Base-by-base conservation (phyloP, 1,140 invertebrate species). In the Drosophila leontia region DNA sequence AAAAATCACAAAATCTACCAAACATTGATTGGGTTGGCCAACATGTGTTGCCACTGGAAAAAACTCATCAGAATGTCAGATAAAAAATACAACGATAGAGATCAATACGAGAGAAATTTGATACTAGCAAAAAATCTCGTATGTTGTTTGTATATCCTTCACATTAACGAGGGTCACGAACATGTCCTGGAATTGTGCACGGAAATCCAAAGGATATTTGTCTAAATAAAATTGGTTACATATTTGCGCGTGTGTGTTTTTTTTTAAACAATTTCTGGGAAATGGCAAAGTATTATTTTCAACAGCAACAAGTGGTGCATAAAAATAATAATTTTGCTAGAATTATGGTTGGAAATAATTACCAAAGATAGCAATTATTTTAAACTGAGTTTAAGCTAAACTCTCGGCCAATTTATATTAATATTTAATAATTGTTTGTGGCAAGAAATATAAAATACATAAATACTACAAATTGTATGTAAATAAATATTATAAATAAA, bases 121-220 rank as follows among this genome's bases (percentile, higher is more conserved):
- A 41, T 19, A 32, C 8, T 12, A 56, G 9, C 12, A 19, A n/a
- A 37, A 45, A 39, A 70, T 26, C 47, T 68, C 32, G 44, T 42
- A 35, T 42, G 15, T 5, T 51, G 3, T 6, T 23, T 26, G 56
- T 57, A 19, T 19, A n/a, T 58, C 29, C 26, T 71, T 29, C 11
- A 0, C n/a, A 13, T 37, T 71, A 56, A 72, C 34, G 50, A 71
- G 50, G 63, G 50, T 71, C 42, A 35, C 19, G 42, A 9, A 11
- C 19, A 17, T 17, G 23, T 29, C 35, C 8, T 37, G 7, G 13
- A 37, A 50, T 7, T 35, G 11, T 1, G 34, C 7, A 9, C 6
- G 34, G 34, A 32, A 58, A 58, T 41, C 15, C 13, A 6, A n/a
- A 13, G 9, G 3, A 44, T 59, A 50, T 71, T 72, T 71, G 51